phyloP scores from a whole-genome alignment of 1,140 invertebrate species.

The Andricus grossulariae region DNA sequence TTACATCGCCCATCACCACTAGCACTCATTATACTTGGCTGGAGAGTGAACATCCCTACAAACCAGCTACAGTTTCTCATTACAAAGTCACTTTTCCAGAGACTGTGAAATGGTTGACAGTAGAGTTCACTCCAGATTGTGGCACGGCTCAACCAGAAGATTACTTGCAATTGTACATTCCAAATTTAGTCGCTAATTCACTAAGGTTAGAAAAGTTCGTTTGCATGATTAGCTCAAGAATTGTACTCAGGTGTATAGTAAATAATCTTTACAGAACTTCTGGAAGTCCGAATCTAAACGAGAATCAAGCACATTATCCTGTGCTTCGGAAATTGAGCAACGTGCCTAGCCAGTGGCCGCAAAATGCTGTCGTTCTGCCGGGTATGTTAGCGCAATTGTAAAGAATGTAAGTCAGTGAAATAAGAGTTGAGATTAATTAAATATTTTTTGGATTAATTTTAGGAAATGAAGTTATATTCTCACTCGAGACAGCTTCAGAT shows the following conservation, averaged over 20 bases:
- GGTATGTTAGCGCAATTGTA: slow-evolving; percentile 72
- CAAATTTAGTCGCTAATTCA: slow-evolving; percentile 67
- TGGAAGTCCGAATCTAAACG: slow-evolving; percentile 51
- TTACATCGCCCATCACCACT: slow-evolving; percentile 78
- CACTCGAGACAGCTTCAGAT: slow-evolving; percentile 95
- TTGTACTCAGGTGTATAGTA: too few relatives aligned
- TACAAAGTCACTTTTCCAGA: slow-evolving; percentile 94
- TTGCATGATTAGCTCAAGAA: not conserved
- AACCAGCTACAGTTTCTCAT: slow-evolving; percentile 90
- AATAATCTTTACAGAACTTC: slow-evolving; percentile 46
- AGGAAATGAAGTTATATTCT: slow-evolving; percentile 96
- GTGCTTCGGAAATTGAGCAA: slow-evolving; percentile 84
- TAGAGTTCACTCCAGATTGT: slow-evolving; percentile 95
- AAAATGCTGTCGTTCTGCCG: slow-evolving; percentile 89
- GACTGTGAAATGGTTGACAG: slow-evolving; percentile 91
- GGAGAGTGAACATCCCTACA: slow-evolving; percentile 98
- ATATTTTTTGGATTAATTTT: slow-evolving; percentile 39
- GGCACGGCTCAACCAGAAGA: slow-evolving; percentile 96
- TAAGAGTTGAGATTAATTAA: not conserved
- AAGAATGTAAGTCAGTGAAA: slow-evolving; percentile 2
- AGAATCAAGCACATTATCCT: slow-evolving; percentile 79
- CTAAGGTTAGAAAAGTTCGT: slow-evolving; percentile 52
- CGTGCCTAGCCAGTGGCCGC: slow-evolving; percentile 88
- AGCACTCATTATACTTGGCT: slow-evolving; percentile 93
- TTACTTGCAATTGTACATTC: slow-evolving; percentile 90